Percentiles rank a stretch among this genome's conserved stretches.
Conservation (phyloP, 2,113 vertebrate species). For the Petrocephalus microphthalmus region DNA sequence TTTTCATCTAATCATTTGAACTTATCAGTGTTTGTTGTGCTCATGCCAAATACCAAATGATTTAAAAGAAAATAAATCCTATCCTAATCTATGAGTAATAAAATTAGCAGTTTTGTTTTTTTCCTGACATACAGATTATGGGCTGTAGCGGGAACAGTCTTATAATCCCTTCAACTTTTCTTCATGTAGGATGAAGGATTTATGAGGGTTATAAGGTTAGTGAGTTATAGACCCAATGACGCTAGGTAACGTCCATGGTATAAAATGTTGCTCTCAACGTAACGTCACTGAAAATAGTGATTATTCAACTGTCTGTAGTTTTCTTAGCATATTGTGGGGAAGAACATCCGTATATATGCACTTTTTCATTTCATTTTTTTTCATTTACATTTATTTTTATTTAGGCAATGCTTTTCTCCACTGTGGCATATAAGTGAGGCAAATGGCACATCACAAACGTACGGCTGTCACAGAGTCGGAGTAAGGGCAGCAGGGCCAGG, state of each 20-base stretch:
- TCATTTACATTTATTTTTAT: not conserved
- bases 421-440: too few species aligned
- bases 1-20: too few species aligned
- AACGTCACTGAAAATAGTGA: not conserved
- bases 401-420: too few species aligned
- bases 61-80: too few species aligned
- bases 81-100: not conserved
- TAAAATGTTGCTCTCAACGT: not conserved
- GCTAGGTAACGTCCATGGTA: not conserved
- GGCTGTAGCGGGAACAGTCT: not conserved
- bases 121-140: not conserved
- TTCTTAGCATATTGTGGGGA: not conserved
- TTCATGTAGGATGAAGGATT: not conserved
- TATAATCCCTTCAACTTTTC: not conserved
- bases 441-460: too few species aligned
- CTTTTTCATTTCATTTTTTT: too few species aligned
- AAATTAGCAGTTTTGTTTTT: not conserved
- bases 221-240: not conserved
- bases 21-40: too few species aligned
- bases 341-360: not conserved
- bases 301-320: not conserved
- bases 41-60: too few species aligned
- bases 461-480: not conserved
- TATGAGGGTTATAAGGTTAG: not conserved
- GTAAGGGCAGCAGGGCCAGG: not conserved